These are phyloP conservation scores for Pectinophora gossypiella DNA, from an alignment of 1,140 invertebrate species.

Conservation along the genomic window DNA sequence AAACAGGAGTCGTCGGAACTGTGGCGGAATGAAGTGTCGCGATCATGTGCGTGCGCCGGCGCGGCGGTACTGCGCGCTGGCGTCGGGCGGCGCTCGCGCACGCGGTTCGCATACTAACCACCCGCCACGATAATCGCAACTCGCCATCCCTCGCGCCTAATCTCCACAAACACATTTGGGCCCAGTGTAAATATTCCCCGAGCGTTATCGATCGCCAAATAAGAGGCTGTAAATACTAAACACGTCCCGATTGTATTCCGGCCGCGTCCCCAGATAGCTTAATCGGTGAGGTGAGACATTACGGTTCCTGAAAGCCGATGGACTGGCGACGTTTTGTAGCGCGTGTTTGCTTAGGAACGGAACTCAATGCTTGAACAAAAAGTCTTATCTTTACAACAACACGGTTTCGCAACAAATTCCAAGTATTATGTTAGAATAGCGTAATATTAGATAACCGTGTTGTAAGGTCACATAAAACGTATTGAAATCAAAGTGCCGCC, in stretches of 20 bases:
- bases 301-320: slow-evolving; percentile 29
- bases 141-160: slow-evolving; percentile 47
- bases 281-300: slow-evolving; percentile 25
- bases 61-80: slow-evolving; percentile 40
- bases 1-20: slow-evolving; percentile 39
- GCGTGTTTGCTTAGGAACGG: no score
- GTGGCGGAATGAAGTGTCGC: slow-evolving; percentile 34
- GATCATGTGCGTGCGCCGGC: slow-evolving; percentile 33
- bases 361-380: neutral
- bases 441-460: neutral
- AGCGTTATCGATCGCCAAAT: slow-evolving; percentile 58
- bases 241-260: slow-evolving; percentile 45
- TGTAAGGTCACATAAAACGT: no score
- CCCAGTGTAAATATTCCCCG: slow-evolving; percentile 50
- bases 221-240: slow-evolving; percentile 40
- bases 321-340: no score
- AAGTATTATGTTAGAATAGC: neutral
- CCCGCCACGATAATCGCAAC: slow-evolving; percentile 52
- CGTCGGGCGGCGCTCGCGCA: slow-evolving; percentile 62
- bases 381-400: neutral
- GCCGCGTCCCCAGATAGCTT: slow-evolving; percentile 36
- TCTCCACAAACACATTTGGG: slow-evolving; percentile 55
- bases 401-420: neutral
- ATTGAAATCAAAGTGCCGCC: slow-evolving; percentile 13
- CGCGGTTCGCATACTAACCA: slow-evolving; percentile 69